Evolutionary conservation across 2,797 vertebrate species (phyloP).

Genomic region (Chelon auratus): DNA sequence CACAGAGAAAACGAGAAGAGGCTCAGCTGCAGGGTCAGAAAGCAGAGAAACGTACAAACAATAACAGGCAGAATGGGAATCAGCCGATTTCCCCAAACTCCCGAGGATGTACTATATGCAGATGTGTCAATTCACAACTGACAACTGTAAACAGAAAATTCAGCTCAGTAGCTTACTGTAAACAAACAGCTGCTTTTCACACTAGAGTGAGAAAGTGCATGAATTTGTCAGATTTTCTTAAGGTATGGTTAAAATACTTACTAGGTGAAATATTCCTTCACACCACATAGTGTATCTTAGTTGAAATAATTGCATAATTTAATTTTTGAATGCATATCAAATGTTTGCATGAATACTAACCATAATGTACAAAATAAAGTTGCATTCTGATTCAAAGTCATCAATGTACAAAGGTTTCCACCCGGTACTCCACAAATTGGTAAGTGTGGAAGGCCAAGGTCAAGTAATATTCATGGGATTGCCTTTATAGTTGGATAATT

Average conservation of each 20-base stretch:
- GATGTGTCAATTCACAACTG: slow-evolving; percentile 50
- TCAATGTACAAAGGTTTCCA: not conserved
- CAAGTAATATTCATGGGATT: not conserved
- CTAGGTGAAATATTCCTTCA: not conserved
- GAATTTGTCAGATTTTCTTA: not conserved
- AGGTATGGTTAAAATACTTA: not conserved
- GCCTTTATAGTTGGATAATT: too few relatives aligned
- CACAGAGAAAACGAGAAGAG: slow-evolving; percentile 52
- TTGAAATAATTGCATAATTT: too few relatives aligned
- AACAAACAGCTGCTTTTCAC: slow-evolving; percentile 24
- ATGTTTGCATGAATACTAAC: not conserved
- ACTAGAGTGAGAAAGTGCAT: not conserved
- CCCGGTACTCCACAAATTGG: not conserved
- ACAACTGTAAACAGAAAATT: slow-evolving; percentile 33
- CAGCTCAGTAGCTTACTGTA: slow-evolving; percentile 31
- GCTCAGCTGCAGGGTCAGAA: slow-evolving; percentile 74
- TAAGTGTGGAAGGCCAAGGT: not conserved
- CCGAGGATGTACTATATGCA: slow-evolving; percentile 42
- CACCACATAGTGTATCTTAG: not conserved
- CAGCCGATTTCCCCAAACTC: slow-evolving; percentile 51
- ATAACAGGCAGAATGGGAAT: slow-evolving; percentile 60
- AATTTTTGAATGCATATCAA: not conserved
- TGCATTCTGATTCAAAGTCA: too few relatives aligned
- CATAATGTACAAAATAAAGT: not conserved
- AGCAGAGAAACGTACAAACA: slow-evolving; percentile 55